Conservation (phyloP, 2,888 invertebrate species). For the Ypsolopha scabrella region DNA sequence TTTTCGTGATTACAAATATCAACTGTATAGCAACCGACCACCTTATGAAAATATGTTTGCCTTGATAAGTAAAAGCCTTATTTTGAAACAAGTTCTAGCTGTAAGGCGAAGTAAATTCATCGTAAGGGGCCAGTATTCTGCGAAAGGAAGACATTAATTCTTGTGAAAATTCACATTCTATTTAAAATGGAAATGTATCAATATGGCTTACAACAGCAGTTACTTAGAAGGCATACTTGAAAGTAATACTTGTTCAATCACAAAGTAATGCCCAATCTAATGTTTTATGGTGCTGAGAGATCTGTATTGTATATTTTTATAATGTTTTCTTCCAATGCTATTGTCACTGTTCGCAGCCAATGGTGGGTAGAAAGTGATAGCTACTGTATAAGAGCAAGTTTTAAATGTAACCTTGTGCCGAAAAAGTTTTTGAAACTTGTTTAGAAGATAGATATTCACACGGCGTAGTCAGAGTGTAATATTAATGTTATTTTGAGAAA, state of each 20-base stretch:
- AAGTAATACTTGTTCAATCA: no score
- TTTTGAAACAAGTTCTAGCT: conserved; percentile 29
- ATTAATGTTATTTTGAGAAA: conserved; percentile 37
- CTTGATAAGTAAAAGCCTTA: conserved; percentile 49
- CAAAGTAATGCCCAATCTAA: no score
- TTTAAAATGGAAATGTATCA: no score
- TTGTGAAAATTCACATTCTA: no score
- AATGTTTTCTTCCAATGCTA: neutral
- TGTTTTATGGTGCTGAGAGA: no score
- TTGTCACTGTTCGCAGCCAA: conserved; percentile 14
- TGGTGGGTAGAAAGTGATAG: neutral
- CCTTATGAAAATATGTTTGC: conserved; percentile 30
- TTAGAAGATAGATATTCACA: neutral
- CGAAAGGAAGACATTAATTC: no score
- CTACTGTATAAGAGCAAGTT: neutral
- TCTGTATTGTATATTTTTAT: no score
- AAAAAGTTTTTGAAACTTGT: neutral
- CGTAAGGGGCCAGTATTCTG: conserved; percentile 44
- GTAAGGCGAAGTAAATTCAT: conserved; percentile 35
- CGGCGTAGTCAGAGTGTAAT: neutral
- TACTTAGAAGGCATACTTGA: no score
- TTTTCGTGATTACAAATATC: neutral
- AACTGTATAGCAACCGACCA: conserved; percentile 14
- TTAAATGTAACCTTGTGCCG: neutral
- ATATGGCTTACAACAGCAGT: no score